Conservation (phyloP, 2,888 invertebrate species). For the Latrodectus hesperus region DNA sequence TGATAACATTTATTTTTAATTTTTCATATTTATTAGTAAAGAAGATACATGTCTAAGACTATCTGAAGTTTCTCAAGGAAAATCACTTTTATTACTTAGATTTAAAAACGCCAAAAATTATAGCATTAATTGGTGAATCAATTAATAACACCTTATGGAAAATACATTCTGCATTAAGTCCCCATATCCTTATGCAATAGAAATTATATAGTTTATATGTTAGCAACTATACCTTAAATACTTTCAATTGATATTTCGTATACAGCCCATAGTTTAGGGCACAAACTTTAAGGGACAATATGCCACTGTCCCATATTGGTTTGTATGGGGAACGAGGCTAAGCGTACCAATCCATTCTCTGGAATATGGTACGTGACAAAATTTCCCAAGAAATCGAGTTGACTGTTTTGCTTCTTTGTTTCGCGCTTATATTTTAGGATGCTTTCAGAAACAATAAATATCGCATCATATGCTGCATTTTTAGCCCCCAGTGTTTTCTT, state of each 20-base stretch:
- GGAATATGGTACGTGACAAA: constrained; percentile 50
- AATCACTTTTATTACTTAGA: too few species aligned
- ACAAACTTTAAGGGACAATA: constrained; percentile 21
- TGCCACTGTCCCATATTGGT: constrained; percentile 11
- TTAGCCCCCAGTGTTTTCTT: constrained; percentile 48
- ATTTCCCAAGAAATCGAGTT: constrained; percentile 18
- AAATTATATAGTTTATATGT: too few species aligned
- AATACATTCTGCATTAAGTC: too few species aligned
- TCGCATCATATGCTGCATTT: constrained; percentile 49
- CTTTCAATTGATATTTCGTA: constrained; percentile 22
- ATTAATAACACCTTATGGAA: too few species aligned
- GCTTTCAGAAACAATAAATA: constrained; percentile 56
- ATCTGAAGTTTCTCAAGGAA: too few species aligned
- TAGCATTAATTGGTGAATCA: too few species aligned
- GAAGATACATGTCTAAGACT: too few species aligned
- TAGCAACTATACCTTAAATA: background rate
- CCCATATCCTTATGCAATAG: too few species aligned
- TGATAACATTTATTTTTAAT: too few species aligned
- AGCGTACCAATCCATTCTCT: constrained; percentile 37
- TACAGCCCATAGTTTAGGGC: constrained; percentile 8
- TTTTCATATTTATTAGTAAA: too few species aligned
- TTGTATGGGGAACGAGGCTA: constrained; percentile 23
- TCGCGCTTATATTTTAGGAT: constrained; percentile 29
- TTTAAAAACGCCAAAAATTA: too few species aligned
- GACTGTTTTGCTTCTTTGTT: constrained; percentile 10